Evolutionary conservation across 2,113 vertebrate genomes (phyloP), one percentile per base, ranked within the genome.

Genomic region (Abramis brama): DNA sequence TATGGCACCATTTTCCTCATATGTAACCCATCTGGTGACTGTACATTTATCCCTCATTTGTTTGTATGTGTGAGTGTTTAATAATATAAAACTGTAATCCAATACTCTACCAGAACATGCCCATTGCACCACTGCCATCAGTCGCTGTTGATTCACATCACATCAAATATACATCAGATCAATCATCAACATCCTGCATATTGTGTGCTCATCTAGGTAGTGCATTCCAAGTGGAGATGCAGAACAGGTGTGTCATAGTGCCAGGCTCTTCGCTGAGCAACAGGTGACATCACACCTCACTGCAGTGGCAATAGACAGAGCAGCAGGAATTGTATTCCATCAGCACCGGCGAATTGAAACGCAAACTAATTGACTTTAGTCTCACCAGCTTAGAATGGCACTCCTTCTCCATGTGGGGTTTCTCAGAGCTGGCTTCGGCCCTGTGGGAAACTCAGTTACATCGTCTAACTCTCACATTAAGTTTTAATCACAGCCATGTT

Each of bases 351-450:
- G 80, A 87, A 85, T 87, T 87, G 87, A 87, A 77, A 86, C 64
- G 86, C 50, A 86, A 85, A 82, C 78, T 89, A 87, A 87, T 87
- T 90, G 86, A 85, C 83, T 85, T 86, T 85, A 76, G 70, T 85
- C 87, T 86, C 85, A 45, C 81, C 86, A 82, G 85, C 77, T 86
- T 88, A 70, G 47, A 86, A 76, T 50, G 43, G 21, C 60, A 27
- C 33, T 8, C 30, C 52, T 62, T 13, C 76, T 43, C 74, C 23
- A 71, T 80, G 55, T 74, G 47, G 79, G 57, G 79, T 85, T 85
- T 83, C 84, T 62, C 82, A 75, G 60, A 23, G 84, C 79, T 43
- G 23, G 21, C 77, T 19, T 25, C 12, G 3, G 6, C 77, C 77
- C 55, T 60, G 57, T 62, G 77, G 77, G 36, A 60, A 62, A 79